Evolutionary conservation across 2,888 invertebrate genomes (phyloP).

Genomic region (Syritta pipiens): DNA sequence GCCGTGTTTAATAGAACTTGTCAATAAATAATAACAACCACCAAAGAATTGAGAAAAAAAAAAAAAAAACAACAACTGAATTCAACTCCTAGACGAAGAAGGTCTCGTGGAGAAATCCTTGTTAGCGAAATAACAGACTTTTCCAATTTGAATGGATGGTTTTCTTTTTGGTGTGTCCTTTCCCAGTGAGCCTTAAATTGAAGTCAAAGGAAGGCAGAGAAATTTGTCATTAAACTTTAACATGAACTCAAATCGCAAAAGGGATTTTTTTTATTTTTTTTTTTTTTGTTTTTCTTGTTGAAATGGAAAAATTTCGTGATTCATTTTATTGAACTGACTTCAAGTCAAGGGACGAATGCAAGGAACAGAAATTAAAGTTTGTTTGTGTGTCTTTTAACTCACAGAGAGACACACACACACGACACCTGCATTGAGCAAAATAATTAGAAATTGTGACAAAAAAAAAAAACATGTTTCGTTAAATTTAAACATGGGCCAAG

Average conservation of each 20-base stretch:
- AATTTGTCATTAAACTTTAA: slow-evolving; percentile 36
- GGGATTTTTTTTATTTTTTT: no score
- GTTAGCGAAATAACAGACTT: slow-evolving; percentile 20
- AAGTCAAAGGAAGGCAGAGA: not conserved
- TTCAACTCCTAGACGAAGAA: not conserved
- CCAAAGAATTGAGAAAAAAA: not conserved
- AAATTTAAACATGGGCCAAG: no score
- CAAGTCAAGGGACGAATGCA: no score
- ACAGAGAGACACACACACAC: no score
- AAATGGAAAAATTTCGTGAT: slow-evolving; percentile 35
- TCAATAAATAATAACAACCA: slow-evolving; percentile 47
- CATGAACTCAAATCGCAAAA: slow-evolving; percentile 22
- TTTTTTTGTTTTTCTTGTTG: no score
- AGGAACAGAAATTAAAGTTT: no score
- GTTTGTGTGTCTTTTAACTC: no score
- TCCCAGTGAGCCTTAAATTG: not conserved
- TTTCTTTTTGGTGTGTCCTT: not conserved
- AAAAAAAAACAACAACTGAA: slow-evolving; percentile 4
- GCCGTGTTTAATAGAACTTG: slow-evolving; percentile 16
- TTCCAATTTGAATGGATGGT: slow-evolving; percentile 17
- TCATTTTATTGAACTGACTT: slow-evolving; percentile 35
- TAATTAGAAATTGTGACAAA: no score
- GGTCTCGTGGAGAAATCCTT: not conserved
- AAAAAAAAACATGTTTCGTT: no score
- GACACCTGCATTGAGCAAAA: no score